These are phyloP conservation scores for Chirona hameri DNA, from an alignment of 2,888 invertebrate genomes.

Conservation along the genomic window DNA sequence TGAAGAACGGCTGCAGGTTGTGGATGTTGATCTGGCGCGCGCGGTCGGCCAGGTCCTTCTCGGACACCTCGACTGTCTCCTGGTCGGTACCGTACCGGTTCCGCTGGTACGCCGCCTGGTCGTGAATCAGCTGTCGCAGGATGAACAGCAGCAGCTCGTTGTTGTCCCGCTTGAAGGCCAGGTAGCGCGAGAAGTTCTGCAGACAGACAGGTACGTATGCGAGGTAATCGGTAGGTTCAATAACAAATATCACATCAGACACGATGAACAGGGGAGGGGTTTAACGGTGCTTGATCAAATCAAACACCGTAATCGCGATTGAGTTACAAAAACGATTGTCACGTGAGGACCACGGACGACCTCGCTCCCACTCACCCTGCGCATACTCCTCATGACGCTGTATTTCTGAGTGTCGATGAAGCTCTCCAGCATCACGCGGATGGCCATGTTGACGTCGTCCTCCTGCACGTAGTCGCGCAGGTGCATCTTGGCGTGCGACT, in stretches of 20 bases:
- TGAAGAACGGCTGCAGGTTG: conserved; percentile 84
- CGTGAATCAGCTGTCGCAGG: conserved; percentile 84
- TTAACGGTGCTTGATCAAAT: too few species aligned
- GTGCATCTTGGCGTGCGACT: conserved; percentile 95
- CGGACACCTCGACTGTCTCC: conserved; percentile 76
- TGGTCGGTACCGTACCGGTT: conserved; percentile 53
- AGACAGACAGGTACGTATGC: conserved; percentile 41
- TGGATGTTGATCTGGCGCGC: conserved; percentile 87
- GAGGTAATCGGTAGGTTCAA: too few species aligned
- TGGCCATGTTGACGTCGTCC: conserved; percentile 95
- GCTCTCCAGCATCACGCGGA: conserved; percentile 94
- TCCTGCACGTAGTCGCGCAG: conserved; percentile 84
- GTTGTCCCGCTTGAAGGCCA: conserved; percentile 91
- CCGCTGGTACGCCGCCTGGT: conserved; percentile 73
- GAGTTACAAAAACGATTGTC: too few species aligned
- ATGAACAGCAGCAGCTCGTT: conserved; percentile 93
- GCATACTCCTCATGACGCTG: conserved; percentile 95
- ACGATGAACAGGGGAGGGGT: too few species aligned
- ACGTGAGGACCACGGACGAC: too few species aligned
- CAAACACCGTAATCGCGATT: too few species aligned
- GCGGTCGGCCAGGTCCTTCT: conserved; percentile 77
- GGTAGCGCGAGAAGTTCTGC: conserved; percentile 87
- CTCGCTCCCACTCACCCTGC: conserved; percentile 61
- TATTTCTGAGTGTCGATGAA: conserved; percentile 99
- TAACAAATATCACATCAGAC: too few species aligned